phyloP scores from a whole-genome alignment of 2,113 vertebrate species.

The Scomber colias region DNA sequence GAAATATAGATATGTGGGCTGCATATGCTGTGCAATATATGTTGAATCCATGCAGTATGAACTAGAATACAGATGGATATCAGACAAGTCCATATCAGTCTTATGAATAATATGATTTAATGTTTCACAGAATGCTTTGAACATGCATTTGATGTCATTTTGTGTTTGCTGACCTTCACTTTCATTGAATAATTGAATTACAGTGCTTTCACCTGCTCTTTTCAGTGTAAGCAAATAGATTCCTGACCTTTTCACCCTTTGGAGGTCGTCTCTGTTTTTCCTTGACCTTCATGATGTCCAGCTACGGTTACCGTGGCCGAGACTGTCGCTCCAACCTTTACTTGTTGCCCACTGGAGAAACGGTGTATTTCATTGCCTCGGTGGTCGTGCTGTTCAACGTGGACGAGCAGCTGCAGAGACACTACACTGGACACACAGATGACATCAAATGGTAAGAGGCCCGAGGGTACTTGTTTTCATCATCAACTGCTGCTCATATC shows the following conservation, averaged over 20 bases:
- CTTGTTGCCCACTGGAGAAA: conserved; percentile 97
- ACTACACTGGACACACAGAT: conserved; percentile 95
- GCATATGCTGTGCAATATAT: neutral
- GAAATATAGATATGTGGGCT: conserved; percentile 5
- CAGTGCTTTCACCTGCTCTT: neutral
- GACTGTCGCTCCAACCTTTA: conserved; percentile 98
- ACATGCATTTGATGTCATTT: neutral
- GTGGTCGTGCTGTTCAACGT: conserved; percentile 97
- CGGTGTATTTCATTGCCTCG: conserved; percentile 96
- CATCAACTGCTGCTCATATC: too few species aligned
- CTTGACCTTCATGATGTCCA: conserved; percentile 83
- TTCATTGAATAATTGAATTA: too few species aligned
- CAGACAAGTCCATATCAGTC: neutral
- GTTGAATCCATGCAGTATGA: neutral
- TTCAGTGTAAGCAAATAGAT: neutral
- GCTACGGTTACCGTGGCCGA: conserved; percentile 96
- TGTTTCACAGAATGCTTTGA: neutral
- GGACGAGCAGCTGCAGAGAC: conserved; percentile 95
- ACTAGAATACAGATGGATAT: neutral
- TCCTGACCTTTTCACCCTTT: neutral
- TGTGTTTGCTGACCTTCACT: neutral
- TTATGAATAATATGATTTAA: neutral
- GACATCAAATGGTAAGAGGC: conserved; percentile 96
- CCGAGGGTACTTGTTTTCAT: neutral
- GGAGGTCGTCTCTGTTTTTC: conserved; percentile 17